Base-by-base conservation (phyloP, 1,140 invertebrate species). In the Pissodes strobi region DNA sequence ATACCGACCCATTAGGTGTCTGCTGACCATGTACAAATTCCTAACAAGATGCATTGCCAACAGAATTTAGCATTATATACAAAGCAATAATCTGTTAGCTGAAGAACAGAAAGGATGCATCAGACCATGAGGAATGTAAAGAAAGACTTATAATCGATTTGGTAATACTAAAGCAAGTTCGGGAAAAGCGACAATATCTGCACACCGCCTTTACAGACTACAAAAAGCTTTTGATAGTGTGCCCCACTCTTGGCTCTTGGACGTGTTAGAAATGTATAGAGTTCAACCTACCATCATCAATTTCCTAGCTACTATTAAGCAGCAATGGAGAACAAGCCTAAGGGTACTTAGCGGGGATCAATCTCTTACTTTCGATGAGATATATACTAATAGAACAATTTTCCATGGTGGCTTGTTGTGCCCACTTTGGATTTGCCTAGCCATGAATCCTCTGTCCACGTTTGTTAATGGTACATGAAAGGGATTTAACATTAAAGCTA, bases 91-190 rank as follows among this genome's bases (percentile, higher is more conserved):
- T 4, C 3, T 13, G 9, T 27, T 70, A 34, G 12, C 60, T 22
- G 49, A 41, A 41, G 38, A 41, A 17, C 38, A 41, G n/a, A 41
- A 41, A 17, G 38, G n/a, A 41, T 41, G 38, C 12, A 41, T 41
- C 38, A 41, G 38, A 41, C 12, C 12, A 41, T 13, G 2, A n/a
- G 4, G 38, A n/a, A 4, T 41, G 38, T 13, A 41, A 41, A 41
- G 38, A 41, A 41, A 13, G n/a, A 41, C 38, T 41, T 41, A 17
- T 41, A 17, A 41, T 41, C 4, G n/a, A 41, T 13, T 41, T 27
- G 38, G 38, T 41, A n/a, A 41, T 41, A 41, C 17, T 41, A 4
- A 41, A 17, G 38, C 38, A 41, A 41, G 38, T 4, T 6, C 38
- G 17, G n/a, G 38, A 41, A 41, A 41, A 41, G n/a, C 17, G 17